Percentiles rank a stretch among this genome's conserved stretches.
Conservation (phyloP, 2,113 vertebrate species). For the Chlorocebus sabaeus region DNA sequence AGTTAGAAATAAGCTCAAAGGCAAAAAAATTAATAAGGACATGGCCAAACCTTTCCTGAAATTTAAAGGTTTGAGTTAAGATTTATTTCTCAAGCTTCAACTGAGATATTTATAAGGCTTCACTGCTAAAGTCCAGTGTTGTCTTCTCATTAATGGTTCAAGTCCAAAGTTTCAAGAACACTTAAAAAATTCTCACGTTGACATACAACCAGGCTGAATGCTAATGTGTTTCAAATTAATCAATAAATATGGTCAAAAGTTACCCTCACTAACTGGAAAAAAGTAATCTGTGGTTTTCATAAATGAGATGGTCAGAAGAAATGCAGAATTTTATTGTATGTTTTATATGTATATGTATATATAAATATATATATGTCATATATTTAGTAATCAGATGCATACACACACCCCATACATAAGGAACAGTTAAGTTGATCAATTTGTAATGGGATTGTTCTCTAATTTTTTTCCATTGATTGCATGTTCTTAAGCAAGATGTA, state of each 20-base stretch:
- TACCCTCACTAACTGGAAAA: conserved; percentile 16
- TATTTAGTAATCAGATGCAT: neutral
- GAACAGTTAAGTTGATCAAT: neutral
- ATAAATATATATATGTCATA: neutral
- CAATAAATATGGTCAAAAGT: conserved; percentile 55
- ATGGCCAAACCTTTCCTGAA: conserved; percentile 37
- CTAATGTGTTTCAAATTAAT: conserved; percentile 22
- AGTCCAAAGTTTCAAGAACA: conserved; percentile 43
- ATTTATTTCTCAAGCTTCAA: conserved; percentile 47
- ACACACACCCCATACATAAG: neutral
- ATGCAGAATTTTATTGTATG: neutral
- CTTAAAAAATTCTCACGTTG: conserved; percentile 51
- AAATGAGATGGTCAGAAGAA: neutral
- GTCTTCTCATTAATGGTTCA: conserved; percentile 51
- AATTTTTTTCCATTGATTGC: conserved; percentile 19
- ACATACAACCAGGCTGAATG: conserved; percentile 18
- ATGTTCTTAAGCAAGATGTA: conserved; percentile 39
- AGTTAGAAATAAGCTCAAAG: conserved; percentile 44
- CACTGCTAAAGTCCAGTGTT: conserved; percentile 41
- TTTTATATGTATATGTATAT: neutral
- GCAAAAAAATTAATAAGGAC: conserved; percentile 16
- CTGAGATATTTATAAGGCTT: conserved; percentile 57
- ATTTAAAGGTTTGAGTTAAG: conserved; percentile 37
- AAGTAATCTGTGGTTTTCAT: neutral
- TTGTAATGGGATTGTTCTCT: neutral